Evolutionary conservation across 2,113 vertebrate species (phyloP).

Genomic region (Python bivittatus): DNA sequence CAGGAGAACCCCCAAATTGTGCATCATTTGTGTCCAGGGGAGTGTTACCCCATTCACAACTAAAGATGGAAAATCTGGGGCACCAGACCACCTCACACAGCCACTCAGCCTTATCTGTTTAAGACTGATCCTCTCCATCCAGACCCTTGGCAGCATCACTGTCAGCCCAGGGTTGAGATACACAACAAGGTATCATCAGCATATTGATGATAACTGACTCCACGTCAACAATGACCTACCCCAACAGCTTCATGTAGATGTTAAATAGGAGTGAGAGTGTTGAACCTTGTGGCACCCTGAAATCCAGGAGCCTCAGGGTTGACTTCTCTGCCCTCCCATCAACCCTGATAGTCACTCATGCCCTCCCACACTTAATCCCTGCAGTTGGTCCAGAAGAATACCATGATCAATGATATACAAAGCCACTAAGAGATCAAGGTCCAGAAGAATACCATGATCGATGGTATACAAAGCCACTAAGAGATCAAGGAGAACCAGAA

Average conservation of each 20-base stretch:
- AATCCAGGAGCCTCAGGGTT: not conserved
- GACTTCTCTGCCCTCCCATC: not conserved
- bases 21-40: not conserved
- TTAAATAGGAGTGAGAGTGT: not conserved
- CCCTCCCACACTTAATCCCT: not conserved
- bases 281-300: not conserved
- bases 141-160: not conserved
- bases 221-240: not conserved
- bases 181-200: not conserved
- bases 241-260: not conserved
- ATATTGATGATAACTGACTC: not conserved
- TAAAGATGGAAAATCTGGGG: not conserved
- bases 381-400: not conserved
- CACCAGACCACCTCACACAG: not conserved
- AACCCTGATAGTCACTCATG: not conserved
- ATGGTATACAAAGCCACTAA: not conserved
- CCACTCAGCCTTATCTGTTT: not conserved
- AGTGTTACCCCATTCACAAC: not conserved
- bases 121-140: not conserved
- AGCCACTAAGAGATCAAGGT: not conserved
- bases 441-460: not conserved
- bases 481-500: not conserved
- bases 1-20: not conserved
- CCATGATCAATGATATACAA: not conserved
- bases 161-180: not conserved